These are phyloP conservation scores for Invenusta paracnida DNA, from an alignment of 2,888 invertebrate genomes.

Conservation along the genomic window DNA sequence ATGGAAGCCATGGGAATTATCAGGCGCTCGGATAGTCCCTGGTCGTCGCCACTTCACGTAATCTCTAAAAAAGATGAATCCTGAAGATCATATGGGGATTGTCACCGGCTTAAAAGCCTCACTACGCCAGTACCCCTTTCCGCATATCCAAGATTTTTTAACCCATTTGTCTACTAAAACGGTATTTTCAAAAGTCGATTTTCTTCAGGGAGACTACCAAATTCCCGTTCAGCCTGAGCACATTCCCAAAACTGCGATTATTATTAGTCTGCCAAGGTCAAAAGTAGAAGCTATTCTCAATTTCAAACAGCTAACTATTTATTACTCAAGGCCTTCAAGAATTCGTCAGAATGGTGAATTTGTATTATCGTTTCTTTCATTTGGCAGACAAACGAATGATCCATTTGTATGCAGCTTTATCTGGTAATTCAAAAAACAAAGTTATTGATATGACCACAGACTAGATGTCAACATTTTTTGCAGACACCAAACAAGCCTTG, in stretches of 20 bases:
- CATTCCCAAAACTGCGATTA: not conserved
- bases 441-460: not conserved
- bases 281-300: not conserved
- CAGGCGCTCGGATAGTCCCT: conserved; percentile 58
- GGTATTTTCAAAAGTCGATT: conserved; percentile 45
- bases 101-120: conserved; percentile 34
- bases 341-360: conserved; percentile 47
- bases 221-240: not conserved
- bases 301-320: not conserved
- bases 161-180: conserved; percentile 42
- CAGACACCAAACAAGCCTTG: not conserved
- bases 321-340: conserved; percentile 30
- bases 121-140: conserved; percentile 31
- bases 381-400: conserved; percentile 27
- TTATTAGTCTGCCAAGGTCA: not conserved
- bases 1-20: conserved; percentile 58
- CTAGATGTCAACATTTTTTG: not conserved
- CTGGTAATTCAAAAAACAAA: not conserved
- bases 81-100: conserved; percentile 19
- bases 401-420: not conserved
- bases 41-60: conserved; percentile 58
- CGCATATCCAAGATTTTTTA: too few relatives aligned
- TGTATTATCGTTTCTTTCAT: conserved; percentile 46
- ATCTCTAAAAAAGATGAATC: conserved; percentile 49
- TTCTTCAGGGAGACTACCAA: conserved; percentile 44